These are phyloP conservation scores for Phylloscopus trochilus DNA, from an alignment of 2,113 vertebrate genomes.

Conservation along the genomic window DNA sequence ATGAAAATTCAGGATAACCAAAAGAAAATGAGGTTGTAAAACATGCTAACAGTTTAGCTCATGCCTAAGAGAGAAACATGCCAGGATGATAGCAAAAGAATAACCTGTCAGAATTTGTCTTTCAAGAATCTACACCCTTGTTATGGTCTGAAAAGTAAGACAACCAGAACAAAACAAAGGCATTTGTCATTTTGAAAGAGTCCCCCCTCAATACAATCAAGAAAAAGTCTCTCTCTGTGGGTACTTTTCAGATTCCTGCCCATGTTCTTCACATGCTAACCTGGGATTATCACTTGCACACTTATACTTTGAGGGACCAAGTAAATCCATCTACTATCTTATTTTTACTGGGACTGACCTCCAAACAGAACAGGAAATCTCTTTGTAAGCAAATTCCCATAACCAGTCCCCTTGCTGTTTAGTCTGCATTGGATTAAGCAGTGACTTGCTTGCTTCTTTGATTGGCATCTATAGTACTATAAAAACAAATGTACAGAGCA, in stretches of 20 bases:
- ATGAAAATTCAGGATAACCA: neutral
- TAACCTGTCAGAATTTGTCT: neutral
- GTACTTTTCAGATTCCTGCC: neutral
- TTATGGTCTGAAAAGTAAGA: neutral
- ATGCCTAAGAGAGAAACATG: neutral
- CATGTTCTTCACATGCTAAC: neutral
- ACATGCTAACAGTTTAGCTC: neutral
- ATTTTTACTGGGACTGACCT: constrained; percentile 56
- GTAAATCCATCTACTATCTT: constrained; percentile 10
- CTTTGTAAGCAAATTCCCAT: constrained; percentile 72
- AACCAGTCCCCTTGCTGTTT: constrained; percentile 71
- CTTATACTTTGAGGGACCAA: neutral
- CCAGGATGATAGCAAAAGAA: neutral
- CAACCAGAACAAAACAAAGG: neutral
- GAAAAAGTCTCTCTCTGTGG: neutral
- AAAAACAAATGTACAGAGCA: constrained; percentile 70
- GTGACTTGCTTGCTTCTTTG: constrained; percentile 65
- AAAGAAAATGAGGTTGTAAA: neutral
- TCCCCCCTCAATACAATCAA: rapidly evolving
- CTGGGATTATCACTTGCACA: neutral
- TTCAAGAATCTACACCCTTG: neutral
- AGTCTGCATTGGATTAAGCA: constrained; percentile 70
- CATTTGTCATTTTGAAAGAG: neutral
- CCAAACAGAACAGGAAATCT: constrained; percentile 74
- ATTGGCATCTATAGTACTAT: constrained; percentile 72